Evolutionary conservation across 2,888 invertebrate species (phyloP), one percentile per base, ranked within the genome.

Genomic region (Plebejus melissa): DNA sequence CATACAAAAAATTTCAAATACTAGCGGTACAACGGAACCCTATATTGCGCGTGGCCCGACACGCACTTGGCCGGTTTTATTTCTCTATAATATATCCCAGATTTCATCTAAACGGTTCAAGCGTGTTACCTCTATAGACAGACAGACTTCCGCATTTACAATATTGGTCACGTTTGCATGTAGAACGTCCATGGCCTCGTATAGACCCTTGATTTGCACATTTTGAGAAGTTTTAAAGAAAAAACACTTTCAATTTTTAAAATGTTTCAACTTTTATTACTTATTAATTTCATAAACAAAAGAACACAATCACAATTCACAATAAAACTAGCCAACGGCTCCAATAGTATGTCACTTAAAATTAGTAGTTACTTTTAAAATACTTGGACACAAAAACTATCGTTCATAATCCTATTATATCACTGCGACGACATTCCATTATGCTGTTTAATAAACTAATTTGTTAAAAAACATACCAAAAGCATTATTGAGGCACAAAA

Each of bases 331-430:
- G 60, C 22, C 58, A 22, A 60, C 5, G 65, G 32, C 65, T 65
- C 32, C 4, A 16, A 65, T 36, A 65, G 11, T 36, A 65, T 13
- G 13, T 36, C 65, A 65, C 11, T 65, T 65, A 65, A 32, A 32
- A 65, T 65, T 65, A 65, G 36, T 36, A 65, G 65, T 65, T 65
- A 65, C 65, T 65, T 65, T 60, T 60, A 9, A 60, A 60, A 60
- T 60, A 28, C 28, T 22, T n/a, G 7, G 60, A 16, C 65, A 65
- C 28, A 65, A 65, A 65, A 65, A 65, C 32, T 9, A 60, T 60
- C 60, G 60, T 60, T 60, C 60, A 28, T 60, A 60, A 28, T 60
- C 60, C 28, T 60, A 60, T 60, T 60, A 32, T 65, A 32, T 65
- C 32, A 65, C 36, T 36, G 65, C 65, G 36, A 28, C 65, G 5